phyloP scores from a whole-genome alignment of 2,888 invertebrate genomes.

The Perithous albicinctus region DNA sequence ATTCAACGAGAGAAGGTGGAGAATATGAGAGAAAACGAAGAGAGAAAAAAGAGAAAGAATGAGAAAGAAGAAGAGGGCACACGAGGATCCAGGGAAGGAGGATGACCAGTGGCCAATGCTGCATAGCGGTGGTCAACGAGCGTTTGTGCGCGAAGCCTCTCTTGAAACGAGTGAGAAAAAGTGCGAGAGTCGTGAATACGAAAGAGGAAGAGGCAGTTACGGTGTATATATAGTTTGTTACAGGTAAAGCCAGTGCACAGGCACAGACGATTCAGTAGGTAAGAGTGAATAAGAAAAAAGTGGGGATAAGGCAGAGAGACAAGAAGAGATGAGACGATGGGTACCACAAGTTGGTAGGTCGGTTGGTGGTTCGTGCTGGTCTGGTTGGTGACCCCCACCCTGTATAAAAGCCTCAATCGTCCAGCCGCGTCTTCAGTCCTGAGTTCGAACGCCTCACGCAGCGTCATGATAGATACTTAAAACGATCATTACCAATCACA shows the following conservation, averaged over 20 bases:
- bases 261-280: conserved; percentile 51
- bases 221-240: conserved; percentile 37
- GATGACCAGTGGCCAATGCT: conserved; percentile 29
- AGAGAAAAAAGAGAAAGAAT: conserved; percentile 34
- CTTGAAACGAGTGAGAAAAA: conserved; percentile 47
- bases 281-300: conserved; percentile 63
- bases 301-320: conserved; percentile 66
- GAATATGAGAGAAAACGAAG: conserved; percentile 5
- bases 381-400: conserved; percentile 79
- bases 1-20: conserved; percentile 50
- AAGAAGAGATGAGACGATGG: conserved; percentile 77
- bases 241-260: conserved; percentile 44
- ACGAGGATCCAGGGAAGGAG: conserved; percentile 41
- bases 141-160: conserved; percentile 22
- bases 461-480: conserved; percentile 72
- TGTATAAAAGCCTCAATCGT: conserved; percentile 81
- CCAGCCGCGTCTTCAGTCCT: conserved; percentile 79
- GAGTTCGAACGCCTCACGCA: conserved; percentile 77
- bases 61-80: conserved; percentile 26
- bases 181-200: conserved; percentile 36
- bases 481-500: conserved; percentile 68
- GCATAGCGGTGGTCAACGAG: conserved; percentile 25
- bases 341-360: conserved; percentile 73
- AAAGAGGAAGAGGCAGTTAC: conserved; percentile 44
- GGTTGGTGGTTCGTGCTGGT: conserved; percentile 70